Conservation (phyloP, 2,888 invertebrate species). For the Volucella inflata region DNA sequence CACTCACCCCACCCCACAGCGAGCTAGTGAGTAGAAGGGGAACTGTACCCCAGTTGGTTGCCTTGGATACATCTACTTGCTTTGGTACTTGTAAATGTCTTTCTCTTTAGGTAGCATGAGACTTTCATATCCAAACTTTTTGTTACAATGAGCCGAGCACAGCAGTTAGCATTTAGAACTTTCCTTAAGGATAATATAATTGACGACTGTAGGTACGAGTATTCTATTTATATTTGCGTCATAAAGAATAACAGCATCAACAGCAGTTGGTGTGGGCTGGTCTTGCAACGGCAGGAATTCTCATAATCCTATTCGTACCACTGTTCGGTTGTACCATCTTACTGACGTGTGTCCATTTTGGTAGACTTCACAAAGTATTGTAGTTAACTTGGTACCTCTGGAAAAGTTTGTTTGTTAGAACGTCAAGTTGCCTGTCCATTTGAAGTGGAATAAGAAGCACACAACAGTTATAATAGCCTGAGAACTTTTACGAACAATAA, state of each 20-base stretch:
- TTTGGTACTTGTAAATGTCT: background rate
- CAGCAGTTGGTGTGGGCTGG: background rate
- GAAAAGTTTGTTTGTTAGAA: conserved; percentile 16
- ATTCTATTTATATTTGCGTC: conserved; percentile 64
- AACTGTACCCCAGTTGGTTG: too few relatives aligned
- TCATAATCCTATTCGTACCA: too few relatives aligned
- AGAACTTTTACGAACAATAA: conserved; percentile 70
- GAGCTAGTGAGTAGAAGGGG: background rate
- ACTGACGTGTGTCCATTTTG: conserved; percentile 51
- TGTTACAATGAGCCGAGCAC: conserved; percentile 14
- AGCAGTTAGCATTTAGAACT: conserved; percentile 14
- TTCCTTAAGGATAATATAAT: conserved; percentile 56
- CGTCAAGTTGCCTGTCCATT: conserved; percentile 25
- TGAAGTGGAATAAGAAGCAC: conserved; percentile 34
- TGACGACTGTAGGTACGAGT: conserved; percentile 69
- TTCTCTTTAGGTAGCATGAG: conserved; percentile 27
- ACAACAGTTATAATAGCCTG: conserved; percentile 63
- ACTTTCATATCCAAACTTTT: conserved; percentile 47
- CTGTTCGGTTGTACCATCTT: too few relatives aligned
- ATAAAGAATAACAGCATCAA: conserved; percentile 54
- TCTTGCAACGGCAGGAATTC: background rate
- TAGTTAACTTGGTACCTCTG: conserved; percentile 62
- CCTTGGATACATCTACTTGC: too few relatives aligned
- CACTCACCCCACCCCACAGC: background rate
- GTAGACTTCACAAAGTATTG: conserved; percentile 36